Conservation (phyloP, 2,113 vertebrate genomes). For the Gnathochromis pfefferi region DNA sequence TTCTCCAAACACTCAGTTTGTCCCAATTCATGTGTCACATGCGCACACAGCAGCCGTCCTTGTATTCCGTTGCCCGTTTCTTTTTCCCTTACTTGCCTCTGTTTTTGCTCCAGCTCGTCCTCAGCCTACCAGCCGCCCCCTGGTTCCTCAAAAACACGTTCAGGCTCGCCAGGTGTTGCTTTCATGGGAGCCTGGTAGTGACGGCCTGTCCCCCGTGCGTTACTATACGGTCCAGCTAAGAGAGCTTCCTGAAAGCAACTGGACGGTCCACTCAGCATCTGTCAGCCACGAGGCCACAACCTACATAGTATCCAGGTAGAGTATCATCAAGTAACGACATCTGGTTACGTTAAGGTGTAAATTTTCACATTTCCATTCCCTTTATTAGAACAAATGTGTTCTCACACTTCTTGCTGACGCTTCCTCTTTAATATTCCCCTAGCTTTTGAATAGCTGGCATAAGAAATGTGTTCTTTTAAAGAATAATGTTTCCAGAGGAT, state of each 20-base stretch:
- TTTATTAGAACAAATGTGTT: background rate
- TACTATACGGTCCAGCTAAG: constrained; percentile 91
- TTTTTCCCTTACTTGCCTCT: background rate
- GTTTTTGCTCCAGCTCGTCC: constrained; percentile 40
- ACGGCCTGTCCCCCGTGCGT: constrained; percentile 90
- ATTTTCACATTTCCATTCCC: background rate
- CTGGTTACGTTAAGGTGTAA: background rate
- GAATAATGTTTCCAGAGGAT: background rate
- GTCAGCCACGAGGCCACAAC: constrained; percentile 80
- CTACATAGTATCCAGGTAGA: constrained; percentile 85
- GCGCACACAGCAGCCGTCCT: background rate
- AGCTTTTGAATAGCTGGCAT: background rate
- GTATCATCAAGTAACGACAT: background rate
- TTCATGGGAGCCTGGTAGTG: constrained; percentile 92
- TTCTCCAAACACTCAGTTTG: background rate
- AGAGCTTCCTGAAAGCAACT: constrained; percentile 81
- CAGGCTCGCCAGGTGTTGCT: constrained; percentile 81
- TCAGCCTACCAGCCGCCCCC: constrained; percentile 86
- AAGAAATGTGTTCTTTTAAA: background rate
- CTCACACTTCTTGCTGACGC: background rate
- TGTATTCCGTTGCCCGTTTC: background rate
- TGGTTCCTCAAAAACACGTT: constrained; percentile 73
- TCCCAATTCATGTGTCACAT: background rate
- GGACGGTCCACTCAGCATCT: constrained; percentile 82
- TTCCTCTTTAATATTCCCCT: background rate